Evolutionary conservation across 2,797 vertebrate genomes (phyloP).

Genomic region (Poecilia gillii): DNA sequence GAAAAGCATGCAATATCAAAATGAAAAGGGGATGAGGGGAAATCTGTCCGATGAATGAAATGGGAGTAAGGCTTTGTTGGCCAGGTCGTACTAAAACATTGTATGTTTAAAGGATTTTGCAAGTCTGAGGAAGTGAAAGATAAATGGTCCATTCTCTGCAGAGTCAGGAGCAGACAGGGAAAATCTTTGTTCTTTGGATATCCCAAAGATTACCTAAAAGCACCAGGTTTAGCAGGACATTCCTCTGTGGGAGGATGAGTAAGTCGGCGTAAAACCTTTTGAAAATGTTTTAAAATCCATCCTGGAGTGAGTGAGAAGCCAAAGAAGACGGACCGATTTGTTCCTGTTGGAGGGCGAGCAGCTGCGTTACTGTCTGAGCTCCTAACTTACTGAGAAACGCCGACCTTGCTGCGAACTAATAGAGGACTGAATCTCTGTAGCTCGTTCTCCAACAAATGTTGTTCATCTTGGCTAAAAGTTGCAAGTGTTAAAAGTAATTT

Average conservation of each 20-base stretch:
- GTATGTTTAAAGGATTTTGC: background rate
- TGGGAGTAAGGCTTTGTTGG: background rate
- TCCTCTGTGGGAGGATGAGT: background rate
- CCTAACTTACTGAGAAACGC: background rate
- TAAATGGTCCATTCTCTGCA: background rate
- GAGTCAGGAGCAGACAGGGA: background rate
- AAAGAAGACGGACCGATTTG: background rate
- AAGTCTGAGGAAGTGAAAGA: background rate
- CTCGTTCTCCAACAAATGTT: background rate
- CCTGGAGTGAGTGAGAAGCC: conserved; percentile 4
- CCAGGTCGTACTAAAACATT: background rate
- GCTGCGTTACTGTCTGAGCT: background rate
- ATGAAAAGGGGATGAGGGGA: background rate
- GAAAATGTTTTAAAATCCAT: background rate
- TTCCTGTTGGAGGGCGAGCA: background rate
- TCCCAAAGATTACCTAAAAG: conserved; percentile 1
- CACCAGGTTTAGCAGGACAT: background rate
- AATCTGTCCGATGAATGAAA: background rate
- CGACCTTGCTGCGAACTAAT: background rate
- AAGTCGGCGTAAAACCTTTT: background rate
- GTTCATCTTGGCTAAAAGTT: background rate
- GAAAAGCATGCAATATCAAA: background rate
- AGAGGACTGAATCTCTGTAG: background rate
- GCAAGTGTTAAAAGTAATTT: background rate
- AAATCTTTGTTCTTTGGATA: background rate